A percentile compares a stretch with the other conserved stretches of the same genome.
Conservation (phyloP, 1,140 invertebrate species). For the Tetranychus urticae region DNA sequence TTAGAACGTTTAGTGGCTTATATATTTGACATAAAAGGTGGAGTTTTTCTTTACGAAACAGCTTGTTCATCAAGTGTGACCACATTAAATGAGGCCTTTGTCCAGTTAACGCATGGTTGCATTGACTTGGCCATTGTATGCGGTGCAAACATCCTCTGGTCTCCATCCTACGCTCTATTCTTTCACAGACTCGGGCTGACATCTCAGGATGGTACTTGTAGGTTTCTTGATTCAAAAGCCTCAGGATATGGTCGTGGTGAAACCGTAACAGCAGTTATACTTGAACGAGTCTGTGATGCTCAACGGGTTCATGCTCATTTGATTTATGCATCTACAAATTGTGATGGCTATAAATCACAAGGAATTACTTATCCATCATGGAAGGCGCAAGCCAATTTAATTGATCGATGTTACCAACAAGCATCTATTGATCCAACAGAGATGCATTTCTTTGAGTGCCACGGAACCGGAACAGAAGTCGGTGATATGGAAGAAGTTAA, state of each 20-base stretch:
- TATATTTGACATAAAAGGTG: slow-evolving; percentile 50
- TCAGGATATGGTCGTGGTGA: slow-evolving; percentile 38
- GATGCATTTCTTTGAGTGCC: slow-evolving; percentile 20
- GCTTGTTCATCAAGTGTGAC: slow-evolving; percentile 44
- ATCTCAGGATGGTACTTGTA: slow-evolving; percentile 25
- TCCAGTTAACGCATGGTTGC: neutral
- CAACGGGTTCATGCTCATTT: slow-evolving; percentile 25
- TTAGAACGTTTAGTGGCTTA: slow-evolving; percentile 36
- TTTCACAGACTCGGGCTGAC: slow-evolving; percentile 27
- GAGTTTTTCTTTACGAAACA: slow-evolving; percentile 68
- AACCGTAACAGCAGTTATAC: slow-evolving; percentile 24
- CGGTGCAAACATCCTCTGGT: slow-evolving; percentile 24
- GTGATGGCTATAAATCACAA: slow-evolving; percentile 61
- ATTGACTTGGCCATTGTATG: slow-evolving; percentile 23
- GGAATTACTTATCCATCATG: slow-evolving; percentile 34
- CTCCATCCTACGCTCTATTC: slow-evolving; percentile 24
- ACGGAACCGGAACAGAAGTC: slow-evolving; percentile 31
- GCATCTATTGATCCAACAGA: slow-evolving; percentile 16
- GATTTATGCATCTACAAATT: slow-evolving; percentile 56
- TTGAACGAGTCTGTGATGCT: slow-evolving; percentile 23
- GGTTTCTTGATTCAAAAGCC: slow-evolving; percentile 40
- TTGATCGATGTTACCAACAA: slow-evolving; percentile 17
- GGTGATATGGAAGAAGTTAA: slow-evolving; percentile 91
- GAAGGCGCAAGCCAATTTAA: slow-evolving; percentile 15
- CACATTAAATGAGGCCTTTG: neutral